Conservation (phyloP, 2,113 vertebrate genomes). For the Gadus chalcogrammus region DNA sequence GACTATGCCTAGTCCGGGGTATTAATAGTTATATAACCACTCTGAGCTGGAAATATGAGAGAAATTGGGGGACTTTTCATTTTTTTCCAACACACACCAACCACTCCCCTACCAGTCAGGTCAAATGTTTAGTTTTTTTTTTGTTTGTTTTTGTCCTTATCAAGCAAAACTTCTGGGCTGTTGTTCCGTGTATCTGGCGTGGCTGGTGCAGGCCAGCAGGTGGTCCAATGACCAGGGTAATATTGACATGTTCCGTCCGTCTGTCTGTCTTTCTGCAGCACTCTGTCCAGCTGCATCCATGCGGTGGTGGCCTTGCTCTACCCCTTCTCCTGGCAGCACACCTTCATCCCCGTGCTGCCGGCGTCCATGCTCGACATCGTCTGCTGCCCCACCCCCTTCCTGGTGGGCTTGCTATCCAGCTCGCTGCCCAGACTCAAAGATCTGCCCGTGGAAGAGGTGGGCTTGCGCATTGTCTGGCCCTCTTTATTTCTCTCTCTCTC, state of each 20-base stretch:
- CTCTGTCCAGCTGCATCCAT: conserved; percentile 95
- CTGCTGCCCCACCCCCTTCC: conserved; percentile 96
- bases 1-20: neutral
- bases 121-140: conserved; percentile 10
- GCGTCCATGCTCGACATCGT: conserved; percentile 97
- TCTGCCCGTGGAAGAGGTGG: conserved; percentile 94
- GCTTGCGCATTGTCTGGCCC: conserved; percentile 20
- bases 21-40: conserved; percentile 11
- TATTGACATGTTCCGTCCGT: conserved; percentile 25
- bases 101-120: conserved; percentile 20
- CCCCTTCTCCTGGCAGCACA: conserved; percentile 99
- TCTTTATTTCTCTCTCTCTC: neutral
- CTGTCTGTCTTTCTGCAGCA: conserved; percentile 70
- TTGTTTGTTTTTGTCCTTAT: conserved; percentile 15
- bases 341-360: conserved; percentile 97
- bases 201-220: conserved; percentile 13
- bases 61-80: neutral
- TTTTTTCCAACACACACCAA: conserved; percentile 4
- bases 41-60: neutral
- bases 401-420: conserved; percentile 94
- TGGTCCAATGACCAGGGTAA: neutral
- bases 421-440: conserved; percentile 96
- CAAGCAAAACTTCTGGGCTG: conserved; percentile 41
- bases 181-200: conserved; percentile 35
- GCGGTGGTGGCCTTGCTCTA: conserved; percentile 96